phyloP scores from a whole-genome alignment of 2,888 invertebrate species.

The Silvanus unidentatus region DNA sequence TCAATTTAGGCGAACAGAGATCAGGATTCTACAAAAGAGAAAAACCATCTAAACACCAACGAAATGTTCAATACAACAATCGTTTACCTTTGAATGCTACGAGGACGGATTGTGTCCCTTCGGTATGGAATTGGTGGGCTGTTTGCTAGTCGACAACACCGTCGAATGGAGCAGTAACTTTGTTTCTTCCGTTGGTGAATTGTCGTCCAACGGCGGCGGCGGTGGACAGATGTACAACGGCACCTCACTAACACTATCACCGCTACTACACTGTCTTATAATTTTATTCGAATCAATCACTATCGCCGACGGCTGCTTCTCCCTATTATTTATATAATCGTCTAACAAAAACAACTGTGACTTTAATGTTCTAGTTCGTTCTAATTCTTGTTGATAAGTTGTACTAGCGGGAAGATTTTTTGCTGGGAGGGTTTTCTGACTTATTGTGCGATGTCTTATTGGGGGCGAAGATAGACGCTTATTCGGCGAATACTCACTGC shows the following conservation, averaged over 20 bases:
- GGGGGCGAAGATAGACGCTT: constrained; percentile 40
- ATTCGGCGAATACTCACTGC: constrained; percentile 42
- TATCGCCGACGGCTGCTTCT: constrained; percentile 19
- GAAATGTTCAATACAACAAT: not conserved
- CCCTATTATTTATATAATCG: constrained; percentile 43
- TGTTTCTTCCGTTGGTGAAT: constrained; percentile 51
- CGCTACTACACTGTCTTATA: constrained; percentile 35
- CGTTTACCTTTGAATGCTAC: constrained; percentile 47
- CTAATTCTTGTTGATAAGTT: constrained; percentile 35
- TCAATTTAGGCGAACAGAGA: constrained; percentile 10
- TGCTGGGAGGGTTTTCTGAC: constrained; percentile 29
- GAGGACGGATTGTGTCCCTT: constrained; percentile 41
- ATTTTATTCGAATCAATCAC: constrained; percentile 37
- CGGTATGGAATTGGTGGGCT: constrained; percentile 38
- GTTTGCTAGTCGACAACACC: constrained; percentile 15
- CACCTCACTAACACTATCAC: constrained; percentile 34
- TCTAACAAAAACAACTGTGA: constrained; percentile 47
- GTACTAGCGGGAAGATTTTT: constrained; percentile 9
- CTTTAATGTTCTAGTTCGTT: constrained; percentile 37
- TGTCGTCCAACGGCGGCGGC: constrained; percentile 50
- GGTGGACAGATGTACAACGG: constrained; percentile 51
- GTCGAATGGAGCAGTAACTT: constrained; percentile 40
- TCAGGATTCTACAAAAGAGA: constrained; percentile 15
- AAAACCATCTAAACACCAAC: no score
- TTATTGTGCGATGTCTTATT: constrained; percentile 32